phyloP scores from a whole-genome alignment of 2,113 vertebrate species.

The Daubentonia madagascariensis region DNA sequence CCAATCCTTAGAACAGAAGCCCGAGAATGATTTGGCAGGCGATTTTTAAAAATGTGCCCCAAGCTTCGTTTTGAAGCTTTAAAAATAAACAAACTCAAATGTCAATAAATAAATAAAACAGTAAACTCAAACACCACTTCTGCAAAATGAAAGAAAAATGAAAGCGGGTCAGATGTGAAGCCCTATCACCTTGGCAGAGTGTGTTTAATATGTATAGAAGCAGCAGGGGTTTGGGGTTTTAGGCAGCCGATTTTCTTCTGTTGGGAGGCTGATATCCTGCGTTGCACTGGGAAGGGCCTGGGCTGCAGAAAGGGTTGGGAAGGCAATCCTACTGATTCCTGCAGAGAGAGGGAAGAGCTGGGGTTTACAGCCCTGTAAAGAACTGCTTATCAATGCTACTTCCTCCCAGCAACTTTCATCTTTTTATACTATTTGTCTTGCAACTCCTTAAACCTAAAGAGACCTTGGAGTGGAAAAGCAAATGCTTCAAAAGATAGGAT shows the following conservation, averaged over 20 bases:
- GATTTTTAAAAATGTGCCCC: background rate
- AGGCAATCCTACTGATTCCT: background rate
- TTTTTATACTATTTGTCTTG: slow-evolving; percentile 85
- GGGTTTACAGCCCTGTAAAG: slow-evolving; percentile 81
- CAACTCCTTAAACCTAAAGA: slow-evolving; percentile 84
- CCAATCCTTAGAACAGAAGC: background rate
- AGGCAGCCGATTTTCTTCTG: background rate
- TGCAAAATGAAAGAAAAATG: background rate
- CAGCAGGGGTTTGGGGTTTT: background rate
- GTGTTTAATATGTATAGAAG: background rate
- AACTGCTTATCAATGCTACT: slow-evolving; percentile 82
- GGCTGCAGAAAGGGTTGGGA: background rate
- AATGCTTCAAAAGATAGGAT: slow-evolving; percentile 38
- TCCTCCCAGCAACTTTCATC: slow-evolving; percentile 85
- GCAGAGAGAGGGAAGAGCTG: slow-evolving; percentile 55
- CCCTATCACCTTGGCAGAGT: background rate
- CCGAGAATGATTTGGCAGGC: background rate
- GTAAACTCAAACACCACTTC: background rate
- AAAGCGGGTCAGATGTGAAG: background rate
- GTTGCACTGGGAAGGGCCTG: background rate
- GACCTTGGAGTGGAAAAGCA: slow-evolving; percentile 68
- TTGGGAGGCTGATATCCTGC: background rate
- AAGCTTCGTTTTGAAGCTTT: background rate
- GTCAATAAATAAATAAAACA: background rate
- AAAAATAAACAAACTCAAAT: background rate